Base-by-base conservation (phyloP, 2,888 invertebrate genomes). In the Nezara viridula region DNA sequence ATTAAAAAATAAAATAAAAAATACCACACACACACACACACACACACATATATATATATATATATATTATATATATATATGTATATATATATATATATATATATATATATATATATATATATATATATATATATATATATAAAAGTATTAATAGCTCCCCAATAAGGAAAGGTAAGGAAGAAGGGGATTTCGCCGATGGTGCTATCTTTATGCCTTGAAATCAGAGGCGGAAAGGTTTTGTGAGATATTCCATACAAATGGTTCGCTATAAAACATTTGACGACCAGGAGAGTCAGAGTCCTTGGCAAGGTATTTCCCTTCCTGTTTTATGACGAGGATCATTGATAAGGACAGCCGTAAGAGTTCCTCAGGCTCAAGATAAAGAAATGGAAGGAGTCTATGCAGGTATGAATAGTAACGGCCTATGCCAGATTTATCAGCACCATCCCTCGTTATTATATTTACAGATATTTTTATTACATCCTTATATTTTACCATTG, bases 201-300 rank as follows among this genome's bases (percentile, higher is more conserved):
- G 44, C 44, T 47, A 81, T 81, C 81, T 81, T 81, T 81, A 81
- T 47, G 81, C 40, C n/a, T 40, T 14, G 44, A n/a, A 81, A 81
- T 81, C 81, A 81, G 40, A 81, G 81, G 44, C 44, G 81, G 81
- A n/a, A 81, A 44, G 44, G 81, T 44, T 81, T 0, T 44, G 81
- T n/a, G 81, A 77, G 77, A 81, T 81, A 81, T 81, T 81, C 44
- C 81, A 44, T 47, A 81, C 81, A 81, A 81, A 81, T 81, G 81
- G 81, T 40, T n/a, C 14, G 19, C 81, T 81, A 81, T 81, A 81
- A 81, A 81, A 44, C 81, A 81, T 81, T 81, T 81, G 81, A 81
- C 81, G 81, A 81, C 81, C 44, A 24, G 40, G 19, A 2, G 77
- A 77, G 40, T 14, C 24, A n/a, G 24, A n/a, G 40, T 40, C 19